Evolutionary conservation across 2,797 vertebrate species (phyloP).

Genomic region (Neomorphus geoffroyi): DNA sequence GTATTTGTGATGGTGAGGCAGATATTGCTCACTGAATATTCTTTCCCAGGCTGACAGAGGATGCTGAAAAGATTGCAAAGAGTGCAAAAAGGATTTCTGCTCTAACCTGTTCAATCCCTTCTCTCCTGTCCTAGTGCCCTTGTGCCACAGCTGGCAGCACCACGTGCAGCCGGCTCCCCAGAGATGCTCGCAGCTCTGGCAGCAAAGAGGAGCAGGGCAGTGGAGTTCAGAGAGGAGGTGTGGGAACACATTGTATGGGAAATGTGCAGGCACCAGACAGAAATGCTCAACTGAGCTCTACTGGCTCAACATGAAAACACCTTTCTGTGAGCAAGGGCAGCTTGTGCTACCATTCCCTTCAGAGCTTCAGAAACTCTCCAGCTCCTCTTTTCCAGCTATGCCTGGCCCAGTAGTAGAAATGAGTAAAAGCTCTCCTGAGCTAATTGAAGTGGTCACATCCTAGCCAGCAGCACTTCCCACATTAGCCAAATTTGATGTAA

Average conservation of each 20-base stretch:
- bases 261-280: rapidly evolving
- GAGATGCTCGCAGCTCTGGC: neutral
- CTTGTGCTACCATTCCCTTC: neutral
- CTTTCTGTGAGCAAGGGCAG: neutral
- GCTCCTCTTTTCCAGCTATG: neutral
- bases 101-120: neutral
- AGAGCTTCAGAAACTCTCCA: neutral
- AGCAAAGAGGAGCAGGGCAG: neutral
- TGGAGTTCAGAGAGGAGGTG: neutral
- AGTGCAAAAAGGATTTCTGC: neutral
- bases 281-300: neutral
- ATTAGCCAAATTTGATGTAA: conserved; percentile 38
- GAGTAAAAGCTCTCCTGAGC: neutral
- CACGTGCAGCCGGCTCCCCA: rapidly evolving
- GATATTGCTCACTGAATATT: rapidly evolving
- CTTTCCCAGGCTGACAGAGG: rapidly evolving
- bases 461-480: conserved; percentile 15
- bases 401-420: neutral
- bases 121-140: neutral
- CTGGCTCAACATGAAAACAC: neutral
- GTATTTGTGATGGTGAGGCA: neutral
- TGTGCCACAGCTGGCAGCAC: neutral
- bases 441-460: conserved; percentile 15
- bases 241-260: neutral
- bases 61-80: neutral